Base-by-base conservation (phyloP, 2,888 invertebrate species). In the Drosophila monieri region DNA sequence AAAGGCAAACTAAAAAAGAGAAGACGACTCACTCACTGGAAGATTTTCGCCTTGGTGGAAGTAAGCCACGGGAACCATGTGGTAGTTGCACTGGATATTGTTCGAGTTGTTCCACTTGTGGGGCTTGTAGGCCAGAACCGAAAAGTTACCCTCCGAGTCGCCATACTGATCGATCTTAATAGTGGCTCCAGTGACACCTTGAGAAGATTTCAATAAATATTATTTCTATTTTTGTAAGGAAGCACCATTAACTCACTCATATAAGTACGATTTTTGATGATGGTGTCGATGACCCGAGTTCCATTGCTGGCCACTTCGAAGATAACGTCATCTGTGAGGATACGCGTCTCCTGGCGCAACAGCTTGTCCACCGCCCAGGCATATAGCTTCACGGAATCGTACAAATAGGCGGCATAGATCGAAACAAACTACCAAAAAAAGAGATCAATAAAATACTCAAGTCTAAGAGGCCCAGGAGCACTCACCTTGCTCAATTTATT, bases 61-160 rank as follows among this genome's bases (percentile, higher is more conserved):
- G 90, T 95, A 95, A 30, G 95, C 96, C n/a, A 97, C 96, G 1
- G 96, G 96, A 77, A 95, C 93, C 95, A 97, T 96, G 89, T 95
- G 95, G 90, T 94, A 95, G 41, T 94, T 91, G 91, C 97, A 97
- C 58, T 94, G 93, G 80, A 95, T 94, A 69, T 90, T 90, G 72
- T 92, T 91, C 52, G 86, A 88, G 68, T 88, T 89, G 52, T 86
- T 84, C 85, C 90, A 89, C 74, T 92, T 92, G 75, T 91, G 91
- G 15, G 92, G 92, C 90, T 95, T 96, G 88, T 95, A 94, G 1
- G 98, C 97, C 68, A 99, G 92, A 58, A 99, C 96, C 0, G 99
- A 98, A 92, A 98, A 99, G 92, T 99, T 99, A 8, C 98, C 99
- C 91, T 98, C 98, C 0, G 98, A 98, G 91, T 99, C 98, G 2